Base-by-base conservation (phyloP, 2,888 invertebrate species). In the Cheilosia scutellata region DNA sequence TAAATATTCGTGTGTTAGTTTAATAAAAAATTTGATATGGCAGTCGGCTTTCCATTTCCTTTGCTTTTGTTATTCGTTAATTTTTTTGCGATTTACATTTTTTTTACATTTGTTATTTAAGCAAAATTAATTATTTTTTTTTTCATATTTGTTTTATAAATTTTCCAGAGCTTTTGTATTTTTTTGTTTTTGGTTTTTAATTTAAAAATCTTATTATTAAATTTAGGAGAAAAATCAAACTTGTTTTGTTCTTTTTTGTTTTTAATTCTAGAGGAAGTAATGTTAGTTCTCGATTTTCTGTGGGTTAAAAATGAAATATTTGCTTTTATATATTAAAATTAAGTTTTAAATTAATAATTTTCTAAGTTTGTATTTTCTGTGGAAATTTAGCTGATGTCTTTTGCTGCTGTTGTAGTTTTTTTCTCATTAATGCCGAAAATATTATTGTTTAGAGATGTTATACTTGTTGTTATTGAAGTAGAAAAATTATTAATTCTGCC, bases 401-500 rank as follows among this genome's bases (percentile, higher is more conserved):
- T 79, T 72, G 86, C 80, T 80, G 60, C 66, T 80, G 71, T 66
- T 83, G 71, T 72, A 58, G 40, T 51, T 86, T 86, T 80, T 86
- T 76, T 86, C 68, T 86, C 75, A 71, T 62, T 76, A 76, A 76
- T 57, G 79, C 75, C 79, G 63, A 84, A 82, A 72, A 80, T 82
- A 82, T 86, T 71, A 65, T 66, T 82, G 53, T 82, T 68, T 88
- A 88, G 87, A 88, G 88, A 88, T 89, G 80, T 88, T 89, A 20
- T 20, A 82, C 88, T 89, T 44, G 16, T 88, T 88, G 88, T 88
- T 88, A 87, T 53, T 87, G 87, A 87, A 88, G 88, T 87, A 88
- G 88, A 84, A 87, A 88, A 88, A 87, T 87, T 88, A 87, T 89
- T 90, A 91, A 90, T 92, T 91, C 91, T 92, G 91, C 90, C 91